Conservation (phyloP, 2,888 invertebrate genomes). For the Atrina japonica region DNA sequence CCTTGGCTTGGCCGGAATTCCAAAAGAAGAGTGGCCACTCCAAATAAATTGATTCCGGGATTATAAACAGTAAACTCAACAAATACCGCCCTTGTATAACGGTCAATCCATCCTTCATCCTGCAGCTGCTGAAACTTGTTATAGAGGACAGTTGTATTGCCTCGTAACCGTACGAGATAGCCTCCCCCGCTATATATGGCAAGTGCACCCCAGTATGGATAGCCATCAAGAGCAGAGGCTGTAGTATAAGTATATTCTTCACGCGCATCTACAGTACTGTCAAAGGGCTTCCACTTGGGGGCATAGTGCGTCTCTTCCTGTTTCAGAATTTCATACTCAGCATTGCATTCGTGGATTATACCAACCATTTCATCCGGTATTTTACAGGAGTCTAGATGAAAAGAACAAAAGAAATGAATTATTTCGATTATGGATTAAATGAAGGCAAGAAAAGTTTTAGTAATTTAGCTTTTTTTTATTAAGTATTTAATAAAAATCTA, state of each 20-base stretch:
- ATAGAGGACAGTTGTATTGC: conserved; percentile 68
- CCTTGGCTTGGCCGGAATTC: conserved; percentile 78
- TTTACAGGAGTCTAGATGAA: conserved; percentile 63
- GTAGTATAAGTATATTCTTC: conserved; percentile 76
- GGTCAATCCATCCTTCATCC: conserved; percentile 81
- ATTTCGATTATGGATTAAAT: too few relatives aligned
- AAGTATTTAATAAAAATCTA: too few relatives aligned
- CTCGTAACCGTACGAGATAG: conserved; percentile 80
- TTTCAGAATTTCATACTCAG: conserved; percentile 62
- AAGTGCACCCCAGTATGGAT: conserved; percentile 80
- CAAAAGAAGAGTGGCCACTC: conserved; percentile 74
- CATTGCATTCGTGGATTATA: conserved; percentile 72
- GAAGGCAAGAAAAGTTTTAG: background rate
- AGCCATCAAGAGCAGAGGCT: conserved; percentile 78
- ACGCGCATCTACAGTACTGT: conserved; percentile 40
- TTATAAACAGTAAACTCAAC: conserved; percentile 83
- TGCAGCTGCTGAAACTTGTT: conserved; percentile 76
- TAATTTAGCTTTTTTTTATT: too few relatives aligned
- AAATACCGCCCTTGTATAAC: conserved; percentile 82
- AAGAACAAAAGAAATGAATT: conserved; percentile 8
- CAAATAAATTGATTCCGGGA: conserved; percentile 78
- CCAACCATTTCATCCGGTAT: conserved; percentile 52
- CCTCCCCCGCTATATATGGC: conserved; percentile 82
- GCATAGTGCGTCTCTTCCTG: conserved; percentile 73
- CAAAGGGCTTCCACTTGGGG: conserved; percentile 66